These are phyloP conservation scores for Emydocephalus ijimae DNA, from an alignment of 2,113 vertebrate species.

Conservation along the genomic window DNA sequence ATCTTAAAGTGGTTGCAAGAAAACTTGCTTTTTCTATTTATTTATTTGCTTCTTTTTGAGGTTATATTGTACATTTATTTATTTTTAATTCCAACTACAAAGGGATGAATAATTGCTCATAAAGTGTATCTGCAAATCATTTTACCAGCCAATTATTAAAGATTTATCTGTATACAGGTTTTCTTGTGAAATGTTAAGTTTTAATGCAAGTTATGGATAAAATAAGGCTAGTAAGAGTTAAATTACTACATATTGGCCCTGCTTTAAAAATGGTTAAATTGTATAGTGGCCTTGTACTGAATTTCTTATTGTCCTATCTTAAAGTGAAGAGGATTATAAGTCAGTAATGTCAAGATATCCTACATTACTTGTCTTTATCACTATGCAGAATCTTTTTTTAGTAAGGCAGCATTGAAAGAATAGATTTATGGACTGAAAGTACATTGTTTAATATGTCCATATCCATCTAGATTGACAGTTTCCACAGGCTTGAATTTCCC, in stretches of 20 bases:
- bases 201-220: conserved; percentile 31
- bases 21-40: neutral
- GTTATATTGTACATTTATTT: neutral
- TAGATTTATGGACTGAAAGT: conserved; percentile 72
- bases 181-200: conserved; percentile 21
- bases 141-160: conserved; percentile 16
- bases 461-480: conserved; percentile 80
- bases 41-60: neutral
- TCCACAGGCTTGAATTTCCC: conserved; percentile 86
- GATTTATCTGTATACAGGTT: conserved; percentile 18
- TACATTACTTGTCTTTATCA: conserved; percentile 74
- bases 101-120: conserved; percentile 19
- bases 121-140: neutral
- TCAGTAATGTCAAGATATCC: conserved; percentile 71
- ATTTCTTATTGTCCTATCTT: conserved; percentile 22
- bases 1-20: neutral
- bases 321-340: conserved; percentile 62
- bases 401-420: conserved; percentile 69
- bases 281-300: conserved; percentile 50
- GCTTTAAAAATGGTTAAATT: conserved; percentile 55
- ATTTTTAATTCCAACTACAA: neutral
- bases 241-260: neutral
- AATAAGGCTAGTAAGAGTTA: conserved; percentile 20
- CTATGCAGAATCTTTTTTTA: conserved; percentile 79
- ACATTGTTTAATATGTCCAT: conserved; percentile 78